Evolutionary conservation across 2,797 vertebrate species (phyloP).

Genomic region (Pseudotriccus pelzelni): DNA sequence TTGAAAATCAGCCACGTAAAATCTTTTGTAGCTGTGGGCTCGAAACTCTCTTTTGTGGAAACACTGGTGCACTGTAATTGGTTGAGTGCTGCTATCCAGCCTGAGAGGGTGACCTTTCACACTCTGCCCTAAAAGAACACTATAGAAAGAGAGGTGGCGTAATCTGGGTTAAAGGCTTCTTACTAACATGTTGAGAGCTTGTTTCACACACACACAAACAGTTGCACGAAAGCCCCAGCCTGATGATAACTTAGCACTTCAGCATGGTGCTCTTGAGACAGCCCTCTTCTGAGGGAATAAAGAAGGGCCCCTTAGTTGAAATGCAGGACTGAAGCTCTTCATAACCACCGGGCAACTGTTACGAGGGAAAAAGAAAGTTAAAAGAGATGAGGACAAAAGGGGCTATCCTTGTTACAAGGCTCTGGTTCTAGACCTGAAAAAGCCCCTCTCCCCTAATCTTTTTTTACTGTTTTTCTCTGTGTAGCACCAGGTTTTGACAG

Average conservation of each 20-base stretch:
- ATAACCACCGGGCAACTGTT: conserved; percentile 72
- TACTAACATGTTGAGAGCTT: conserved; percentile 87
- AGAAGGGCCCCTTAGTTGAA: conserved; percentile 60
- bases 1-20: conserved; percentile 74
- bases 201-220: conserved; percentile 87
- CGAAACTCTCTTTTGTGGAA: conserved; percentile 75
- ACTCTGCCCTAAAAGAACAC: conserved; percentile 86
- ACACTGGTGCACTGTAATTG: conserved; percentile 88
- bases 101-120: conserved; percentile 92
- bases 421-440: conserved; percentile 35
- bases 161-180: conserved; percentile 95
- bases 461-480: conserved; percentile 25
- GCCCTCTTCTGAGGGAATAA: conserved; percentile 80
- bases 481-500: background rate
- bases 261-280: conserved; percentile 84
- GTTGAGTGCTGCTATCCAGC: conserved; percentile 88
- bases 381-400: conserved; percentile 57
- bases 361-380: conserved; percentile 59
- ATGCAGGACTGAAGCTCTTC: conserved; percentile 74
- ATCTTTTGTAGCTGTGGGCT: conserved; percentile 82
- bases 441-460: background rate
- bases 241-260: conserved; percentile 81
- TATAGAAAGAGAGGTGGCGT: conserved; percentile 87
- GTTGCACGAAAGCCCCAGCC: conserved; percentile 83
- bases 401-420: conserved; percentile 40